Conservation (phyloP, 2,113 vertebrate genomes). For the Gymnogyps californianus region DNA sequence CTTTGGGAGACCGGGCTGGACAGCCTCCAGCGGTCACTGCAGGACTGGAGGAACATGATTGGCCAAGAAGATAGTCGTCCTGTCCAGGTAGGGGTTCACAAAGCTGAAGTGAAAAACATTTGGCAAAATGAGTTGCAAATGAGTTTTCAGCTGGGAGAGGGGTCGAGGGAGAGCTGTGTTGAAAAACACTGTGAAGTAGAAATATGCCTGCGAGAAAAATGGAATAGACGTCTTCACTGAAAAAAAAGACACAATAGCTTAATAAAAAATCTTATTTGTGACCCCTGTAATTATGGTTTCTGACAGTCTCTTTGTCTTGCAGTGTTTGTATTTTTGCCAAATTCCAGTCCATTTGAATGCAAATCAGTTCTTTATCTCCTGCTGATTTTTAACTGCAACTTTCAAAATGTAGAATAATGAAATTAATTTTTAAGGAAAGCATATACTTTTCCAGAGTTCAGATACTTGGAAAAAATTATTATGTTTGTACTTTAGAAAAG, state of each 20-base stretch:
- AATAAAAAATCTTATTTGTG: not conserved
- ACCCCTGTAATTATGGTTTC: not conserved
- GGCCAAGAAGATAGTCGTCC: slow-evolving; percentile 84
- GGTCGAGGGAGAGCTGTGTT: not conserved
- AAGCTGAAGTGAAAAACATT: not conserved
- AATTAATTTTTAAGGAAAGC: not conserved
- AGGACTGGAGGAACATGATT: slow-evolving; percentile 96
- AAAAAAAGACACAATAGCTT: not conserved
- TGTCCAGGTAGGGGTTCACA: slow-evolving; percentile 80
- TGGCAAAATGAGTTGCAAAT: not conserved
- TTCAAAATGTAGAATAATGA: not conserved
- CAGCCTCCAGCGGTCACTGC: slow-evolving; percentile 84
- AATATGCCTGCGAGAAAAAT: not conserved
- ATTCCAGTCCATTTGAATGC: not conserved
- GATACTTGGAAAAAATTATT: not conserved
- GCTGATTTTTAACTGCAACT: not conserved
- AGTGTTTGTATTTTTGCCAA: slow-evolving; percentile 15
- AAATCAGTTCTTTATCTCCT: not conserved
- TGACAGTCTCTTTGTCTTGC: not conserved
- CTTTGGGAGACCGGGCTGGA: slow-evolving; percentile 93
- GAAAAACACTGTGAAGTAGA: not conserved
- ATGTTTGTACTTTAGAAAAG: not conserved
- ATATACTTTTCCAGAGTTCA: not conserved
- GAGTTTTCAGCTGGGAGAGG: not conserved
- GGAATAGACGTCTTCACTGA: not conserved